A percentile compares a stretch with the other conserved stretches of the same genome.
phyloP scores from a whole-genome alignment of 1,140 invertebrate genomes.

The Papilio glaucus region DNA sequence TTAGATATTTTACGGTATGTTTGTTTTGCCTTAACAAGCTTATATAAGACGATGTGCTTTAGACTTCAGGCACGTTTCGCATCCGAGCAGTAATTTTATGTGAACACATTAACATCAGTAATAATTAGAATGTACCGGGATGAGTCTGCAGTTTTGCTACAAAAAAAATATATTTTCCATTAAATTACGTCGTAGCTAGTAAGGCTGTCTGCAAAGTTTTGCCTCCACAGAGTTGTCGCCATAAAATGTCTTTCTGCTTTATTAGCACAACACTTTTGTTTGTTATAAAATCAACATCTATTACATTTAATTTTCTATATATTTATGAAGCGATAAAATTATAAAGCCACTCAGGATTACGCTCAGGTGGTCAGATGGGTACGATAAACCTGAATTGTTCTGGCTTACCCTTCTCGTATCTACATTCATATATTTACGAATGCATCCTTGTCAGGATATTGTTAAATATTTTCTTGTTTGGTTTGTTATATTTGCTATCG shows the following conservation, averaged over 20 bases:
- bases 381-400: no score
- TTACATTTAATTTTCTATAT: background rate
- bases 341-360: no score
- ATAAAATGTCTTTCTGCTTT: background rate
- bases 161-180: conserved; percentile 20
- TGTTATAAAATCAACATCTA: background rate
- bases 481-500: no score
- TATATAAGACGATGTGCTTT: conserved; percentile 12
- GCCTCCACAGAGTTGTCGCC: background rate
- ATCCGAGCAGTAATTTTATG: conserved; percentile 12
- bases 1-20: conserved; percentile 3
- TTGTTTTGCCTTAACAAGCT: conserved; percentile 8
- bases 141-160: background rate
- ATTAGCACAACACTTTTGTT: background rate
- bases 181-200: conserved; percentile 2
- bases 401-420: no score
- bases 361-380: no score
- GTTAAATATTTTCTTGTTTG: no score
- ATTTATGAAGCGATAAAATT: no score
- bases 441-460: no score
- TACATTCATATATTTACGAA: no score
- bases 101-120: conserved; percentile 19
- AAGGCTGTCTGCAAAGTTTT: conserved; percentile 6
- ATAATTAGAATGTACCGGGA: conserved; percentile 14
- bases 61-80: conserved; percentile 1